phyloP scores from a whole-genome alignment of 2,888 invertebrate genomes.

The Orchesella flavescens region DNA sequence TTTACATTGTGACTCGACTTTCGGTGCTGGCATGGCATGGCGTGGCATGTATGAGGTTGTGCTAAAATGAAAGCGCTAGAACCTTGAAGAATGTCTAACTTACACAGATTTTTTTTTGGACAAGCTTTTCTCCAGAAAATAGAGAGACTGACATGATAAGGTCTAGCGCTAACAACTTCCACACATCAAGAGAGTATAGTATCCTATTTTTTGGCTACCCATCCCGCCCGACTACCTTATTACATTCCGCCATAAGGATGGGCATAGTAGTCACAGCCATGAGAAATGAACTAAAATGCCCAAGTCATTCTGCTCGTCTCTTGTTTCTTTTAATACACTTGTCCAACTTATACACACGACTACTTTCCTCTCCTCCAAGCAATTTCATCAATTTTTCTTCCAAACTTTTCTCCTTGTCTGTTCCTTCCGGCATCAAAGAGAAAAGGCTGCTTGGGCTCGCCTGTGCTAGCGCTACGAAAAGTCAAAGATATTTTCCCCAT shows the following conservation, averaged over 20 bases:
- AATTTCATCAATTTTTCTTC: slow-evolving; percentile 6
- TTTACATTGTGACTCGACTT: neutral
- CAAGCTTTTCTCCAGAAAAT: neutral
- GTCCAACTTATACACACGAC: no score
- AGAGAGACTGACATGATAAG: neutral
- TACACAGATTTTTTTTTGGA: neutral
- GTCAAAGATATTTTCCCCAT: no score
- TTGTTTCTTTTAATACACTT: no score
- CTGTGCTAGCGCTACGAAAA: no score
- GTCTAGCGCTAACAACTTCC: neutral
- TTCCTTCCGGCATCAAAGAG: neutral
- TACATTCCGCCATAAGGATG: no score
- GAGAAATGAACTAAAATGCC: no score
- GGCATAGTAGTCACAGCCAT: no score
- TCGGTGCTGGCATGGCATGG: neutral
- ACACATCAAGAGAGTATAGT: neutral
- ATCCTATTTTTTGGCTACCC: neutral
- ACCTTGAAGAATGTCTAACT: slow-evolving; percentile 1
- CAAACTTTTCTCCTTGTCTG: neutral
- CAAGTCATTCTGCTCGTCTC: no score
- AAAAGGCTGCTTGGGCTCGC: no score
- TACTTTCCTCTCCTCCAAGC: neutral
- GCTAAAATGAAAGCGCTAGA: no score
- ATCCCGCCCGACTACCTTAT: neutral
- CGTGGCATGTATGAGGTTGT: no score